phyloP scores from a whole-genome alignment of 1,140 invertebrate species.

The Bombus cullumanus region DNA sequence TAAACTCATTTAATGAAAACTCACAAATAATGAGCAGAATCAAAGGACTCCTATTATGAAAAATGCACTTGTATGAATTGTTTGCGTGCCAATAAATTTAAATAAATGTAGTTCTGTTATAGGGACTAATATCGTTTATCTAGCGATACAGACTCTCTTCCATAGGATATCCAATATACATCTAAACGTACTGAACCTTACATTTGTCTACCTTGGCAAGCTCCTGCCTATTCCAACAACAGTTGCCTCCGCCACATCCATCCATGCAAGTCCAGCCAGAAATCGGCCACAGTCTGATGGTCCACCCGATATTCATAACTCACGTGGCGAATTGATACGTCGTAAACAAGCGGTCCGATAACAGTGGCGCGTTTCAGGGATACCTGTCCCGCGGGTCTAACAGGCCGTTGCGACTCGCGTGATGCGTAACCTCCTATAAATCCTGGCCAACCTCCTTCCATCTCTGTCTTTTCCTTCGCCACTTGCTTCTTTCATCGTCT shows the following conservation, averaged over 20 bases:
- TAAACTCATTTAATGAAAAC: no score
- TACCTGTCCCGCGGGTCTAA: slow-evolving; percentile 39
- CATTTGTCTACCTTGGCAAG: no score
- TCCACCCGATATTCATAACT: background rate
- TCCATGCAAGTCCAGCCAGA: background rate
- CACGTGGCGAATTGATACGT: slow-evolving; percentile 26
- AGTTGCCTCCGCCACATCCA: no score
- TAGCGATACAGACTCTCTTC: no score
- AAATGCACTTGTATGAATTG: no score
- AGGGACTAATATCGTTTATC: no score
- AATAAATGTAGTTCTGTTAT: no score
- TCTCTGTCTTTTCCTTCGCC: background rate
- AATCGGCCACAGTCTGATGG: background rate
- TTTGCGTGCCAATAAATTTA: no score
- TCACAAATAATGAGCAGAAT: no score
- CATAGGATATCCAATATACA: background rate
- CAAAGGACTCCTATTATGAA: no score
- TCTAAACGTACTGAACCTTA: background rate
- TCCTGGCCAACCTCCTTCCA: slow-evolving; percentile 24
- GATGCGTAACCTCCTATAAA: slow-evolving; percentile 68
- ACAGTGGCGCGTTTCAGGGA: slow-evolving; percentile 54
- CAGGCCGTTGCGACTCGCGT: slow-evolving; percentile 60
- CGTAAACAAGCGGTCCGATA: slow-evolving; percentile 29
- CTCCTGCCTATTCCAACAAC: no score
- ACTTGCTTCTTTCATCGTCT: slow-evolving; percentile 35